These are phyloP conservation scores for Psophia crepitans DNA, from an alignment of 2,113 vertebrate species.

Conservation along the genomic window DNA sequence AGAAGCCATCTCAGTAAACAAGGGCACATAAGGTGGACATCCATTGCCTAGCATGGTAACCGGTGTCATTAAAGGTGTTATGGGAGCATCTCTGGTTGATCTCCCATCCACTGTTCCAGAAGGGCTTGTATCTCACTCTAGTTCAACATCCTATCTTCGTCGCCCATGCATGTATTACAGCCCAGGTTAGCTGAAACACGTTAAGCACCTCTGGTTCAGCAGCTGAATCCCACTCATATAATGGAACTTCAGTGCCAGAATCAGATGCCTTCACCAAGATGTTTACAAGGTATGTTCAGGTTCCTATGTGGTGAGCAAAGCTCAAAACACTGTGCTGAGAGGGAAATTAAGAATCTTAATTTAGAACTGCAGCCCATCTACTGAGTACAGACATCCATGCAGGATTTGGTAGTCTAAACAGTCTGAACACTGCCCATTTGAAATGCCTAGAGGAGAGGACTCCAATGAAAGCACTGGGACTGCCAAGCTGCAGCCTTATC, in stretches of 20 bases:
- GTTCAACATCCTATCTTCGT: background rate
- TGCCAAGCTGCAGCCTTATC: background rate
- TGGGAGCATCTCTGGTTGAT: background rate
- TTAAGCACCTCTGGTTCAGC: background rate
- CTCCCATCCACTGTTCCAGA: background rate
- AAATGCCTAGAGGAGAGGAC: background rate
- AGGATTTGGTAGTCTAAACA: background rate
- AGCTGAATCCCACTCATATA: background rate
- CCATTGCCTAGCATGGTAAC: background rate
- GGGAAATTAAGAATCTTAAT: background rate
- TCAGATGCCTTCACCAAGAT: background rate
- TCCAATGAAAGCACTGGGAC: background rate
- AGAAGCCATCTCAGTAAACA: background rate
- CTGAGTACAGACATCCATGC: background rate
- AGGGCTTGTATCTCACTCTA: background rate
- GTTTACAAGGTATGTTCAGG: background rate
- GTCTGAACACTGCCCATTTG: background rate
- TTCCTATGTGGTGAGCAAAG: background rate
- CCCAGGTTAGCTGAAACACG: background rate
- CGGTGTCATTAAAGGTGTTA: background rate
- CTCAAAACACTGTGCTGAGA: background rate
- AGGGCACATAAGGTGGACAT: background rate
- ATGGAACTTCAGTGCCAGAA: background rate
- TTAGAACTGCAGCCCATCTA: background rate
- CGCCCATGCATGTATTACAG: rapidly evolving